Conservation (phyloP, 2,113 vertebrate species). For the Nerophis lumbriciformis region DNA sequence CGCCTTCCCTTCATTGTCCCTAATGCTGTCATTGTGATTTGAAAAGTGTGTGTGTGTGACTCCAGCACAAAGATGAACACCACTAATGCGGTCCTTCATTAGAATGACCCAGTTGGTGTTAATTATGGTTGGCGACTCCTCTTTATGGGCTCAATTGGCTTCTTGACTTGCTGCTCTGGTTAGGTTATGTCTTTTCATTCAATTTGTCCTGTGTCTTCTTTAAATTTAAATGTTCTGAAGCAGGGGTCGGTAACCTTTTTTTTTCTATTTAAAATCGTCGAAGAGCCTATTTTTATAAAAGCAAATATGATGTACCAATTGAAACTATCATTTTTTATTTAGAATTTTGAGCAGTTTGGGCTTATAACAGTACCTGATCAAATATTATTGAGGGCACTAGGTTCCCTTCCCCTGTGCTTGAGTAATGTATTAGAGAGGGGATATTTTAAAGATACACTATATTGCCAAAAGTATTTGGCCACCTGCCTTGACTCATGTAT, state of each 20-base stretch:
- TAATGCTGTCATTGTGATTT: conserved; percentile 51
- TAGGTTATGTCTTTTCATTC: conserved; percentile 46
- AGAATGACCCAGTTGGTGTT: conserved; percentile 59
- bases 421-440: background rate
- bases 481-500: no score
- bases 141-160: conserved; percentile 27
- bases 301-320: no score
- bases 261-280: no score
- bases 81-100: conserved; percentile 59
- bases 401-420: no score
- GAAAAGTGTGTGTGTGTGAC: conserved; percentile 58
- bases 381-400: no score
- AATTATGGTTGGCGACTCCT: conserved; percentile 16
- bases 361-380: no score
- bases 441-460: conserved; percentile 27
- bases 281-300: no score
- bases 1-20: conserved; percentile 38
- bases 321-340: no score
- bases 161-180: conserved; percentile 21
- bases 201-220: conserved; percentile 23
- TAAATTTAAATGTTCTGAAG: conserved; percentile 18
- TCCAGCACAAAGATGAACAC: conserved; percentile 68
- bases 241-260: no score
- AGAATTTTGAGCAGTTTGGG: no score
- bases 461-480: no score